Conservation (phyloP, 2,113 vertebrate genomes). For the Perca schrenkii region DNA sequence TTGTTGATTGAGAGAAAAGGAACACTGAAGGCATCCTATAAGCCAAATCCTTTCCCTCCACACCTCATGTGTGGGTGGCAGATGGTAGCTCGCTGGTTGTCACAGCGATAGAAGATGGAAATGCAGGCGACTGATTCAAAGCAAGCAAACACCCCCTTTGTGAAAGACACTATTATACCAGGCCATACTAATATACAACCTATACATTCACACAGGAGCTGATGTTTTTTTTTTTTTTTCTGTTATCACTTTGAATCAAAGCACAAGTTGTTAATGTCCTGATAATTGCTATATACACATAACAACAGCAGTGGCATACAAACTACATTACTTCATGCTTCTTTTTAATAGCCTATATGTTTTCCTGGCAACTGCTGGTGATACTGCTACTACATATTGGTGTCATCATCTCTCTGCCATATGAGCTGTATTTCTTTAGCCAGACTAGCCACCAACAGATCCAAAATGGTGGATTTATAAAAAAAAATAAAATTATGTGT, state of each 20-base stretch:
- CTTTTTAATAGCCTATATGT: background rate
- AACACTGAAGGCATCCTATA: slow-evolving; percentile 36
- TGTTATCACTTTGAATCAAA: slow-evolving; percentile 14
- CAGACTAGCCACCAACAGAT: background rate
- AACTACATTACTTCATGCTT: background rate
- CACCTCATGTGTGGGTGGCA: slow-evolving; percentile 69
- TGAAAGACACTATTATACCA: slow-evolving; percentile 35
- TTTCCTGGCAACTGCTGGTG: background rate
- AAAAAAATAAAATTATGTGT: background rate
- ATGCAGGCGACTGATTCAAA: slow-evolving; percentile 61
- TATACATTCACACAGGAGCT: background rate
- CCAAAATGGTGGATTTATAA: background rate
- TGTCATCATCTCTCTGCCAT: background rate
- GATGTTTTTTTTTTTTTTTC: too few relatives aligned
- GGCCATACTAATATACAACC: background rate
- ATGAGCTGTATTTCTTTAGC: background rate
- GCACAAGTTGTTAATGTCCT: background rate
- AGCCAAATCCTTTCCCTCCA: slow-evolving; percentile 59
- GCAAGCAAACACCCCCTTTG: slow-evolving; percentile 50
- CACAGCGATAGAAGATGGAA: slow-evolving; percentile 64
- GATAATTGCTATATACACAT: background rate
- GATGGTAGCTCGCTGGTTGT: slow-evolving; percentile 65
- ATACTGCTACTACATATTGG: background rate
- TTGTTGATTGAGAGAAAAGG: slow-evolving; percentile 38
- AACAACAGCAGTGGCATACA: background rate